phyloP scores from a whole-genome alignment of 2,888 invertebrate genomes.

The Pammene fasciana region DNA sequence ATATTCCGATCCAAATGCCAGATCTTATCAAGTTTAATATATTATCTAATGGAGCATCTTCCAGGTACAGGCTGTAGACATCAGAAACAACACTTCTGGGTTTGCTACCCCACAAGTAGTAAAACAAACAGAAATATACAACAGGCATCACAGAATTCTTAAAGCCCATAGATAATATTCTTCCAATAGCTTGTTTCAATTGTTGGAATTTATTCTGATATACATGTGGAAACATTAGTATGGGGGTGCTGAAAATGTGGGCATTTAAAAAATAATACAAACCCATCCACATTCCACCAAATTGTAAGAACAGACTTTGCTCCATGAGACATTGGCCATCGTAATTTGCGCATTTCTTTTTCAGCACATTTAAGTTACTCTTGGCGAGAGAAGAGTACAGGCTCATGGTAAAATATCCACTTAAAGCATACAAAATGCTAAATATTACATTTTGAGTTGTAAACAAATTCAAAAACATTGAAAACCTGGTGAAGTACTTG shows the following conservation, averaged over 20 bases:
- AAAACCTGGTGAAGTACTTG: constrained; percentile 86
- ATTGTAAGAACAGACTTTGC: constrained; percentile 86
- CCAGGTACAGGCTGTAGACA: constrained; percentile 80
- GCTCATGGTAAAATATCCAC: constrained; percentile 87
- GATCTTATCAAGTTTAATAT: constrained; percentile 74
- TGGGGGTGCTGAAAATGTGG: constrained; percentile 80
- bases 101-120: constrained; percentile 84
- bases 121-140: constrained; percentile 84
- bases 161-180: constrained; percentile 84
- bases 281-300: constrained; percentile 88
- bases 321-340: constrained; percentile 85
- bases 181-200: constrained; percentile 83
- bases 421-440: constrained; percentile 82
- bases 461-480: constrained; percentile 85
- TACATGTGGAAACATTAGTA: constrained; percentile 87
- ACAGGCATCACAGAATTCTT: constrained; percentile 85
- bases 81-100: constrained; percentile 79
- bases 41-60: constrained; percentile 78
- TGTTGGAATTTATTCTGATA: constrained; percentile 87
- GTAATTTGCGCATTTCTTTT: constrained; percentile 71
- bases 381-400: constrained; percentile 86
- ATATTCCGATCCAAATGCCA: constrained; percentile 85
- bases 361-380: constrained; percentile 81
- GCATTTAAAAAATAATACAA: constrained; percentile 82
- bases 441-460: constrained; percentile 84